A percentile compares a stretch with the other conserved stretches of the same genome.
Evolutionary conservation across 2,797 vertebrate species (phyloP).

Genomic region (Emydoidea blandingii): DNA sequence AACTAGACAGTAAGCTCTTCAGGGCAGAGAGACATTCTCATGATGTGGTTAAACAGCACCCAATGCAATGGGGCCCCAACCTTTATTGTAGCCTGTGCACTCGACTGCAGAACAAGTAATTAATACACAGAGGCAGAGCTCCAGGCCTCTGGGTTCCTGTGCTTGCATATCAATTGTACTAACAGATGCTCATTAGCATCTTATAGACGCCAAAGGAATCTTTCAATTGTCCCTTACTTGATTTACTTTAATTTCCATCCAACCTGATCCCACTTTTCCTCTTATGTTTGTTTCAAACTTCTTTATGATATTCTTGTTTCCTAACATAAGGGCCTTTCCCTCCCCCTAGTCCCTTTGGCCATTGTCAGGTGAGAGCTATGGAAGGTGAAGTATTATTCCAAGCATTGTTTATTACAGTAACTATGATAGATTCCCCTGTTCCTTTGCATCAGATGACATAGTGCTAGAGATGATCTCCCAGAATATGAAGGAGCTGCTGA

Average conservation of each 20-base stretch:
- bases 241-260: neutral
- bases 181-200: neutral
- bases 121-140: neutral
- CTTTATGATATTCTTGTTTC: neutral
- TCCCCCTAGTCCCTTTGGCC: neutral
- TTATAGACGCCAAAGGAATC: neutral
- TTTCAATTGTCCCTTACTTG: neutral
- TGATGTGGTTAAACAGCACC: neutral
- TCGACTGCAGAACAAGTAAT: neutral
- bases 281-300: neutral
- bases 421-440: neutral
- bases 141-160: neutral
- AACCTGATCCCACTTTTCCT: neutral
- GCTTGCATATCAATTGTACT: neutral
- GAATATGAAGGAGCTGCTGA: constrained; percentile 56
- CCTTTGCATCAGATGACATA: constrained; percentile 68
- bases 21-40: neutral
- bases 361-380: neutral
- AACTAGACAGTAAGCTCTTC: too few species aligned
- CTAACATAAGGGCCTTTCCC: neutral
- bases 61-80: neutral
- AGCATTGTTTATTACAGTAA: neutral
- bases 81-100: neutral
- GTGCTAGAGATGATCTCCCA: constrained; percentile 65
- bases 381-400: neutral